Evolutionary conservation across 2,888 invertebrate genomes (phyloP), one percentile per base, ranked within the genome.

Genomic region (Nemotelus nigrinus): DNA sequence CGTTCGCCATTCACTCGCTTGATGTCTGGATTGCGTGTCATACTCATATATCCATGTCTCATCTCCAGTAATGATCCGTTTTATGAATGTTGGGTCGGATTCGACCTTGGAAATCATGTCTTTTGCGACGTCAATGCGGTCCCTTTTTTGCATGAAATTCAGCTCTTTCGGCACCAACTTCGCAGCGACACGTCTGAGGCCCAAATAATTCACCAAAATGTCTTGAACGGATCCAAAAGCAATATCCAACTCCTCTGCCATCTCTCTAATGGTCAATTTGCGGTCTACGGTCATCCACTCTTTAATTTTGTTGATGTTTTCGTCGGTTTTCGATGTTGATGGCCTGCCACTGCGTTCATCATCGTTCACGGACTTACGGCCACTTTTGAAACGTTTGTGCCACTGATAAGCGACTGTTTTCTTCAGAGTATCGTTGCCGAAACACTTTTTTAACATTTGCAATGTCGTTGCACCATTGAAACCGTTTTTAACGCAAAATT

Each of bases 311-410:
- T 50, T 50, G 53, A 10, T 25, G 25, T 25, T 25, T 25, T 25
- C 25, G 25, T 25, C 25, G 25, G 25, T 25, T 50, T 50, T 50
- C 53, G 10, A 50, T 50, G 53, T 50, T 10, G 53, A 50, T 50
- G 53, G 53, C 53, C 53, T 50, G 53, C 7, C 53, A 50, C 53
- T 50, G 53, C 53, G 53, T 50, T 50, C 53, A 50, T 50, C 53
- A 6, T 50, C 53, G 10, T 50, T 50, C 53, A 50, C 53, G 53
- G 53, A 50, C 53, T 50, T 50, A 50, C 53, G 53, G 53, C 53
- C 53, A 50, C 6, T 50, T 50, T 10, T 50, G 53, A 6, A 50
- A 10, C 53, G 10, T 50, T 50, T 10, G 53, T 50, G 53, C 53
- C 53, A 50, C 53, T 50, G 6, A 50, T 50, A 10, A 50, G 53